Base-by-base conservation (phyloP, 1,140 invertebrate genomes). In the Trinorchestia longiramus region DNA sequence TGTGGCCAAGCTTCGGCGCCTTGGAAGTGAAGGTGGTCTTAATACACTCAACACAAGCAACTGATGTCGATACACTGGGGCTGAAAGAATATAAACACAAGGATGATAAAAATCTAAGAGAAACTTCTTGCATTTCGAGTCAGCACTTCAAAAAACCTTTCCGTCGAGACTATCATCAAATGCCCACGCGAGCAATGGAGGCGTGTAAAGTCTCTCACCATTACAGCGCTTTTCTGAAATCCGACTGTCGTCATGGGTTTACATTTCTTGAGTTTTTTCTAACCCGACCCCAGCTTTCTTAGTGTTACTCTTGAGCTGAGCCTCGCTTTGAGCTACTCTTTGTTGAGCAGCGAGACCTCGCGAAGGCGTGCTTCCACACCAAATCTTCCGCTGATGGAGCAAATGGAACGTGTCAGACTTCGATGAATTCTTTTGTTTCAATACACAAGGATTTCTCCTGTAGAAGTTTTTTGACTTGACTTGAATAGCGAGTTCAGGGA, bases 391-490 rank as follows among this genome's bases (percentile, higher is more conserved):
- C 62, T 77, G 62, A 77, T 77, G 62, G 62, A 28, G 62, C 28
- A 77, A 77, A 77, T 77, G 62, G 62, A 77, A 77, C 62, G 62
- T 77, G 62, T 77, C 62, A 77, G 62, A 28, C 62, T 77, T 77
- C 62, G 62, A 77, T 77, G 62, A 77, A 77, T 77, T 77, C 62
- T 77, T 77, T 77, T 77, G 62, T 77, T 77, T 77, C 62, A 77
- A 77, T 77, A 77, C 62, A 77, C 62, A 77, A 77, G 62, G 62
- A 36, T 77, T 77, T 77, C 62, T 77, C 62, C 15, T 28, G 11
- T 77, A 28, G 62, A 77, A 77, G 62, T 77, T 77, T n/a, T 77
- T 77, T 77, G 62, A 77, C 62, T 77, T 36, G 62, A 28, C 62
- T 77, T 77, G 62, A 77, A 77, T 36, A 77, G 62, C 62, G 62